Evolutionary conservation across 2,888 invertebrate species (phyloP), one percentile per base, ranked within the genome.

Genomic region (Taphrorychus bicolor): DNA sequence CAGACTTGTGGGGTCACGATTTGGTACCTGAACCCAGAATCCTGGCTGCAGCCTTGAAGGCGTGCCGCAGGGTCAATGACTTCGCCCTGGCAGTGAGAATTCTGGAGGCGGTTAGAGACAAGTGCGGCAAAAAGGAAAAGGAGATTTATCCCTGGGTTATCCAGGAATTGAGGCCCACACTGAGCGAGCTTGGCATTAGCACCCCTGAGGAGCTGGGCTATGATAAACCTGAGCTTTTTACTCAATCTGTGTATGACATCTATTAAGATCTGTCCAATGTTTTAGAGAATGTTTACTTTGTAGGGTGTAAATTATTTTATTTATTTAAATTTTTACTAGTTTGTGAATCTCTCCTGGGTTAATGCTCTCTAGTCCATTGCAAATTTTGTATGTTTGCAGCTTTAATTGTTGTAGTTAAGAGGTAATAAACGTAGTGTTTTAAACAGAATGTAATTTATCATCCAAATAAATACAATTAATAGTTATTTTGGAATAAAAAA

Each of bases 151-250:
- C 95, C 0, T 96, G 94, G 82, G 85, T 96, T 72, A 82, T 96
- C 67, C 91, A 94, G 82, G 93, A 98, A 86, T 91, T 99, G 75
- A 87, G 88, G 77, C 98, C 99, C 24, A 95, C 97, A 2, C 86
- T 99, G 66, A 88, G 89, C 45, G 97, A 99, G 84, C 85, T 99
- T 66, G 98, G 99, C 52, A 90, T 99, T 74, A 90, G 89, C 61
- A 97, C 98, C 23, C 94, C 93, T 0, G 98, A 98, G 82, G 95
- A 98, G 80, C 86, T 99, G 77, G 98, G 98, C 70, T 98, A 95
- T 78, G 97, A 98, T 83, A 93, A 96, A 84, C 99, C 98, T 65
- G 98, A 99, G 84, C 84, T 98, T 82, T 95, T 93, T 70, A 85
- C 95, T 73, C 83, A 89, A 76, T 88, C 87, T 77, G 90, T 92